Evolutionary conservation across 2,113 vertebrate genomes (phyloP).

Genomic region (Salvator merianae): DNA sequence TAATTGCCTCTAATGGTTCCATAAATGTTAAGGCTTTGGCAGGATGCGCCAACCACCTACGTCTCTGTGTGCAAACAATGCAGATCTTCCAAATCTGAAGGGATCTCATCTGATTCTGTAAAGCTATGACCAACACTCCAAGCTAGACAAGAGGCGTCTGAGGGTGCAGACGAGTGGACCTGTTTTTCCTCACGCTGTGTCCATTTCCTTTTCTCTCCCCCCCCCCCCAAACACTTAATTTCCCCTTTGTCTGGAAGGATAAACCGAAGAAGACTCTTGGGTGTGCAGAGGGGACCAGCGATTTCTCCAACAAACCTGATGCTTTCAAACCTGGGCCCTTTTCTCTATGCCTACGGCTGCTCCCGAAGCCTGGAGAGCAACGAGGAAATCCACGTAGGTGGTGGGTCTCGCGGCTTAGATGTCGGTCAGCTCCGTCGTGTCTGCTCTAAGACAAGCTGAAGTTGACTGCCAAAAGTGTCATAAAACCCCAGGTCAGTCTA

Average conservation of each 20-base stretch:
- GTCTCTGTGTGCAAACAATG: background rate
- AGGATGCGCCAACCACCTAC: background rate
- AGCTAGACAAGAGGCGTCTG: constrained; percentile 43
- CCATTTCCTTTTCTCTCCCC: background rate
- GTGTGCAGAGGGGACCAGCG: background rate
- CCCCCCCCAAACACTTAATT: constrained; percentile 32
- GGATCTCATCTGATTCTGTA: background rate
- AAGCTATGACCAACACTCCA: constrained; percentile 26
- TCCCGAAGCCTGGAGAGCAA: constrained; percentile 57
- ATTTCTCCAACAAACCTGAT: constrained; percentile 61
- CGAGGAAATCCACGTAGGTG: constrained; percentile 75
- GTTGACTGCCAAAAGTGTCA: constrained; percentile 87
- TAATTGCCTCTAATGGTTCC: background rate
- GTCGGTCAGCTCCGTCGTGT: constrained; percentile 76
- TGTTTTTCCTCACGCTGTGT: constrained; percentile 12
- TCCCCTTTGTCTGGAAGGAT: constrained; percentile 66
- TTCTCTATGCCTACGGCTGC: constrained; percentile 48
- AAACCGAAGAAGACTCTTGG: constrained; percentile 12
- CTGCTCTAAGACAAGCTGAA: constrained; percentile 81
- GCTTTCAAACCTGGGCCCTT: constrained; percentile 8
- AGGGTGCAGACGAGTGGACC: background rate
- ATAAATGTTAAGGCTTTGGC: background rate
- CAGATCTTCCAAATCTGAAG: background rate
- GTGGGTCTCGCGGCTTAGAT: constrained; percentile 66
- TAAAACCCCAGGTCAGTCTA: constrained; percentile 92